phyloP scores from a whole-genome alignment of 30 jellyfish, hydroid and myxozoan species.

The Turritopsis dohrnii region DNA sequence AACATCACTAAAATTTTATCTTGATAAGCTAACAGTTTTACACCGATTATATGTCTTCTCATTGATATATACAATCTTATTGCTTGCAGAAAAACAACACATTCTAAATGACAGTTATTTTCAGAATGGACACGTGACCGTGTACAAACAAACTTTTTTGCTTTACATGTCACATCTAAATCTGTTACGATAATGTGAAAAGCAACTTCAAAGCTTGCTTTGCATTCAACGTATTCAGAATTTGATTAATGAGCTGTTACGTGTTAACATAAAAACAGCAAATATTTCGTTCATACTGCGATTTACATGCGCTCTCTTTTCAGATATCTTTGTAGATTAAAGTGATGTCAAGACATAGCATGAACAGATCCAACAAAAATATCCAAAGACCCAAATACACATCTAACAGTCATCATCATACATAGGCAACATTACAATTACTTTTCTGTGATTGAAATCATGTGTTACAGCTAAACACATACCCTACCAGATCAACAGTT shows the following conservation, averaged over 20 bases:
- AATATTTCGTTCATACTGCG: not conserved
- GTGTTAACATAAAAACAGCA: not conserved
- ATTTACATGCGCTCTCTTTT: not conserved
- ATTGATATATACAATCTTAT: too few species aligned
- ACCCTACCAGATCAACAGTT: not conserved
- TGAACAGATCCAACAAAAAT: not conserved
- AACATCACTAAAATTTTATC: not conserved
- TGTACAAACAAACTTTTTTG: not conserved
- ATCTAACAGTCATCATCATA: too few species aligned
- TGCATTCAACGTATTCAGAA: not conserved
- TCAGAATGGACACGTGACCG: not conserved
- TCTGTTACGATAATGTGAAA: not conserved
- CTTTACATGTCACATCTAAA: not conserved
- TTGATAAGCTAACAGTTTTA: not conserved
- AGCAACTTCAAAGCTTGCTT: not conserved
- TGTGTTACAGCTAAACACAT: too few species aligned
- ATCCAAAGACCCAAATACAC: not conserved
- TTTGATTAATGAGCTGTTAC: not conserved
- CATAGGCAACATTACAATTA: too few species aligned
- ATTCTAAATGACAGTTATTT: too few species aligned
- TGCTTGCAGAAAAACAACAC: too few species aligned
- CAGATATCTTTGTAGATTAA: not conserved
- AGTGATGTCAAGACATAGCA: not conserved
- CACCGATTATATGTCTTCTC: too few species aligned
- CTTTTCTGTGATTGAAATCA: too few species aligned